These are phyloP conservation scores for Aphaenogaster floridana DNA, from an alignment of 1,140 invertebrate species.

Conservation along the genomic window DNA sequence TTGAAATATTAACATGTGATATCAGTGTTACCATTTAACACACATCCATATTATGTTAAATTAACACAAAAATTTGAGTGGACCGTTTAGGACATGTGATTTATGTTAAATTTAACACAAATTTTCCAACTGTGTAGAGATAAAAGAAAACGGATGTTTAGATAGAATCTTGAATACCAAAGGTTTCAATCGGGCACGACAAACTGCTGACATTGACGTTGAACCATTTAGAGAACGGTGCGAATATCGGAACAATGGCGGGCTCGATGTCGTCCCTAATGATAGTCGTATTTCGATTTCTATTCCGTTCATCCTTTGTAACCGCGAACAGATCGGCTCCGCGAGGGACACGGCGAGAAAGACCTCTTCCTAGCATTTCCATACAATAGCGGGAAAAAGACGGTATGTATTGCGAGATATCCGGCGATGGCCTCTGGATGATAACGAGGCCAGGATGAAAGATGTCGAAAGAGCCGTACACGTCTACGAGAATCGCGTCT, in stretches of 20 bases:
- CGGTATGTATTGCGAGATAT: slow-evolving; percentile 80
- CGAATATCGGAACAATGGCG: slow-evolving; percentile 50
- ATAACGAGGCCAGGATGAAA: slow-evolving; percentile 75
- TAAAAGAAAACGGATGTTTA: not conserved
- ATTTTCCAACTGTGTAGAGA: not conserved
- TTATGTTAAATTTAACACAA: too few species aligned
- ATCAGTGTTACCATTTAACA: too few species aligned
- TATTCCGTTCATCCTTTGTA: slow-evolving; percentile 47
- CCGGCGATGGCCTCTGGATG: slow-evolving; percentile 78
- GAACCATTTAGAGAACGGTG: slow-evolving; percentile 39
- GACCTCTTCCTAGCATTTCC: slow-evolving; percentile 78
- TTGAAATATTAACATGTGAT: too few species aligned
- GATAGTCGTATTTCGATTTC: slow-evolving; percentile 45
- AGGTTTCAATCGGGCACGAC: slow-evolving; percentile 32
- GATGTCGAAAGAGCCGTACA: slow-evolving; percentile 71
- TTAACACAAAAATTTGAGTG: too few species aligned
- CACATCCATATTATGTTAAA: too few species aligned
- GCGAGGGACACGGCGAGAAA: slow-evolving; percentile 55
- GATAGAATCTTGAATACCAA: slow-evolving; percentile 7
- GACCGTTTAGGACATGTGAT: too few species aligned
- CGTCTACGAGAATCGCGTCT: slow-evolving; percentile 51
- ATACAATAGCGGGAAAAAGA: slow-evolving; percentile 83
- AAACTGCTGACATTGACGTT: slow-evolving; percentile 54
- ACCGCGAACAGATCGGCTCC: slow-evolving; percentile 13
- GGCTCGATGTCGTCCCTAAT: slow-evolving; percentile 33